Evolutionary conservation across 2,888 invertebrate species (phyloP).

Genomic region (Philhelius pedissequus): DNA sequence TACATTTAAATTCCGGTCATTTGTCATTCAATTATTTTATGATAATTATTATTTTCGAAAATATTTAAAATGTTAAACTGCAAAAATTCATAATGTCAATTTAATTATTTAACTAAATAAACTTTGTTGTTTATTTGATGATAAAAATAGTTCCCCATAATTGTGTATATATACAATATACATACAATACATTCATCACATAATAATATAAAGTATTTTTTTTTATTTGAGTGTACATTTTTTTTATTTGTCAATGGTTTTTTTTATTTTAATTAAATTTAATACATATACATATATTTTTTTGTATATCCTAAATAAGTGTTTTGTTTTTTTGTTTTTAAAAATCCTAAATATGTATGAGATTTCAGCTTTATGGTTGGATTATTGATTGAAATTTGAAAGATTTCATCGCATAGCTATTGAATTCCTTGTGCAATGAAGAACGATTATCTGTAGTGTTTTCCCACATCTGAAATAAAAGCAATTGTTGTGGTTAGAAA

Average conservation of each 20-base stretch:
- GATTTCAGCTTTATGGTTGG: neutral
- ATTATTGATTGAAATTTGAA: neutral
- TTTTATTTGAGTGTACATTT: slow-evolving; percentile 14
- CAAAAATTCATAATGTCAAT: neutral
- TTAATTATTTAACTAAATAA: neutral
- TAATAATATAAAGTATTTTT: neutral
- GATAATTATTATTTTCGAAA: neutral
- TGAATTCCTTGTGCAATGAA: slow-evolving; percentile 7
- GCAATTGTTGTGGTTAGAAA: neutral
- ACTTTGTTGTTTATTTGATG: neutral
- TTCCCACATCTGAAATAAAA: neutral
- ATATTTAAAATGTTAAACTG: neutral
- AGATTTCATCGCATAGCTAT: neutral
- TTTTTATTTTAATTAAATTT: neutral
- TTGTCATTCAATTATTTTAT: neutral
- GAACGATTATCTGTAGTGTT: neutral
- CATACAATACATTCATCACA: neutral
- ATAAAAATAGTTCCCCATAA: neutral
- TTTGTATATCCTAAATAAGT: no score
- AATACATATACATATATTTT: neutral
- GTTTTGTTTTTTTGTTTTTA: no score
- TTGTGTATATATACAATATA: neutral
- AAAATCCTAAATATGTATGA: neutral
- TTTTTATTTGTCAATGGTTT: slow-evolving; percentile 8
- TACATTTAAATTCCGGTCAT: neutral